These are phyloP conservation scores for Anthopleura sola DNA, from an alignment of 64 coral and sea anemone species.

Conservation along the genomic window DNA sequence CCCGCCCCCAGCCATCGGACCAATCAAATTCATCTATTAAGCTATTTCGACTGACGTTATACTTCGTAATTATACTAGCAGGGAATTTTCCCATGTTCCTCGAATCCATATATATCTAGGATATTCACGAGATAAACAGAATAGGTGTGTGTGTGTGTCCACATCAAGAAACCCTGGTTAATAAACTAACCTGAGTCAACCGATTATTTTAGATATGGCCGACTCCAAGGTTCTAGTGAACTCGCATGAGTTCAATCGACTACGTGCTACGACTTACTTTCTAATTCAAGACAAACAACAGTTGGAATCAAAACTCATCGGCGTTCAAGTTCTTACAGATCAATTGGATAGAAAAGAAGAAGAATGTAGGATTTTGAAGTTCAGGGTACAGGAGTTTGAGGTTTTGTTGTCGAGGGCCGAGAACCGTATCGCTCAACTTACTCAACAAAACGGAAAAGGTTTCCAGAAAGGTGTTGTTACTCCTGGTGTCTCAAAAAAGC, in stretches of 20 bases:
- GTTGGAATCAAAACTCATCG: conserved; percentile 40
- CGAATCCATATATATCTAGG: too few relatives aligned
- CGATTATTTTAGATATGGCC: neutral
- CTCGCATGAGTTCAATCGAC: neutral
- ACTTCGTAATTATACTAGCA: too few relatives aligned
- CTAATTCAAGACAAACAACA: conserved; percentile 35
- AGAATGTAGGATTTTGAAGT: conserved; percentile 28
- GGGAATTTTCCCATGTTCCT: too few relatives aligned
- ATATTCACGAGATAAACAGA: too few relatives aligned
- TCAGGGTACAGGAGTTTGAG: conserved; percentile 53
- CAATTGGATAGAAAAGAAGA: conserved; percentile 71
- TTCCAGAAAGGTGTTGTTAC: conserved; percentile 60
- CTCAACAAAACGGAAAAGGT: conserved; percentile 8
- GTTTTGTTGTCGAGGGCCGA: conserved; percentile 73
- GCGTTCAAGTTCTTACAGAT: conserved; percentile 58
- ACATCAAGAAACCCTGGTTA: too few relatives aligned
- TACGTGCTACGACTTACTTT: neutral
- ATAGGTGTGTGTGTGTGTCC: too few relatives aligned
- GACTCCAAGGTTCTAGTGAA: neutral
- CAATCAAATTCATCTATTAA: too few relatives aligned
- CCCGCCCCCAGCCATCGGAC: too few relatives aligned
- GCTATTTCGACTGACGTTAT: too few relatives aligned
- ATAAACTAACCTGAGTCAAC: too few relatives aligned
- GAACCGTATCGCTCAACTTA: conserved; percentile 81
- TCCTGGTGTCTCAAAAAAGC: conserved; percentile 77